Conservation (phyloP, 2,797 vertebrate genomes). For the Enteromius paludinosus region DNA sequence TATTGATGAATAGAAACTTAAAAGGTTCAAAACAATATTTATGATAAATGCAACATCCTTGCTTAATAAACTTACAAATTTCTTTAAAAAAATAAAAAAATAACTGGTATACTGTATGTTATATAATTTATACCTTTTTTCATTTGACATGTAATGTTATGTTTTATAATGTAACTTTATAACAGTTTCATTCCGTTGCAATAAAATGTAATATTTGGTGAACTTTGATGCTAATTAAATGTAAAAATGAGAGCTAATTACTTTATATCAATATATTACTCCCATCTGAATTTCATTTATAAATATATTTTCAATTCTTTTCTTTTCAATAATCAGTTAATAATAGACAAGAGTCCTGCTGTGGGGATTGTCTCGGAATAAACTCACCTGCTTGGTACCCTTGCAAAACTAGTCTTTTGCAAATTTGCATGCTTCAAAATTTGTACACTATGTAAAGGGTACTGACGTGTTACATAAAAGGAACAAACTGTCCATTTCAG, state of each 20-base stretch:
- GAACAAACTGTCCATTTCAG: background rate
- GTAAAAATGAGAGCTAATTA: background rate
- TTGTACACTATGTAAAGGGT: background rate
- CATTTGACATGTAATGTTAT: background rate
- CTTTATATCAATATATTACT: background rate
- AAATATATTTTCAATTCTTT: background rate
- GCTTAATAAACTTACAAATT: background rate
- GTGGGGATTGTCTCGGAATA: background rate
- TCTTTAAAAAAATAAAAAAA: background rate
- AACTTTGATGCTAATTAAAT: background rate
- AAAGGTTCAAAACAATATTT: background rate
- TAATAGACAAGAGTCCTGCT: background rate
- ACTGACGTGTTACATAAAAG: background rate
- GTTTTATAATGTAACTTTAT: background rate
- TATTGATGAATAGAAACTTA: background rate
- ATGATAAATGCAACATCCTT: background rate
- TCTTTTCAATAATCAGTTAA: background rate
- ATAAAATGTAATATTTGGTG: background rate
- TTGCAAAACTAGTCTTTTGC: background rate
- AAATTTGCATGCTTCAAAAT: background rate
- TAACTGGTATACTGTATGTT: background rate
- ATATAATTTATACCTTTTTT: background rate
- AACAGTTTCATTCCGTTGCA: background rate
- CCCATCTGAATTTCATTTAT: background rate
- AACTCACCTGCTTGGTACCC: background rate